phyloP scores from a whole-genome alignment of 2,888 invertebrate genomes.

The Melanchra persicariae region DNA sequence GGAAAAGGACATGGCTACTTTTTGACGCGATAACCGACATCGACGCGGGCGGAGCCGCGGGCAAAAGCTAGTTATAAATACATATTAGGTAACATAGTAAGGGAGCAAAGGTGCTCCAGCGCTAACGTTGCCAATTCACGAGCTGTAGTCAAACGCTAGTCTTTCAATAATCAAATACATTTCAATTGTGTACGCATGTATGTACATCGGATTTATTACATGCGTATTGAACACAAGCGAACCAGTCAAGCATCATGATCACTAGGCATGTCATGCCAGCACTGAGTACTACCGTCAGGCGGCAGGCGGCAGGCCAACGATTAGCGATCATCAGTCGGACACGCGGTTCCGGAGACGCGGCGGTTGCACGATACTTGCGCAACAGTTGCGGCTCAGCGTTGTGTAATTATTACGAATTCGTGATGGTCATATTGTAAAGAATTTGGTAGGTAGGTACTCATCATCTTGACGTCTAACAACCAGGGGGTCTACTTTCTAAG shows the following conservation, averaged over 20 bases:
- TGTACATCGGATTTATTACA: background rate
- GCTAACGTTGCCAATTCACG: too few relatives aligned
- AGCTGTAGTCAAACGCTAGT: too few relatives aligned
- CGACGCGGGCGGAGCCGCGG: too few relatives aligned
- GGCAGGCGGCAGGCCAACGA: background rate
- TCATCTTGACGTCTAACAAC: background rate
- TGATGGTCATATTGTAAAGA: too few relatives aligned
- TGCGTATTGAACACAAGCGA: background rate
- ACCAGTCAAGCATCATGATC: background rate
- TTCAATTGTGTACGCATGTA: background rate
- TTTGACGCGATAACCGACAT: too few relatives aligned
- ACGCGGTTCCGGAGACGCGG: constrained; percentile 24
- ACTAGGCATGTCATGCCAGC: background rate
- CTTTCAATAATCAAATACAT: too few relatives aligned
- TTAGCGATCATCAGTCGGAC: constrained; percentile 1
- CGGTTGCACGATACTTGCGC: constrained; percentile 28
- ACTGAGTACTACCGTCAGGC: background rate
- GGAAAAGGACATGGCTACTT: too few relatives aligned
- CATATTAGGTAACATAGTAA: too few relatives aligned
- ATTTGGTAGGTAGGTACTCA: too few relatives aligned
- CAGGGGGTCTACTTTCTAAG: too few relatives aligned
- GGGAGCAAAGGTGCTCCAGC: too few relatives aligned
- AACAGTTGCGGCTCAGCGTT: constrained; percentile 22
- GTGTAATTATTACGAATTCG: constrained; percentile 4
- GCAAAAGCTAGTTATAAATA: too few relatives aligned